Conservation (phyloP, 2,797 vertebrate genomes). For the Mycteria americana region DNA sequence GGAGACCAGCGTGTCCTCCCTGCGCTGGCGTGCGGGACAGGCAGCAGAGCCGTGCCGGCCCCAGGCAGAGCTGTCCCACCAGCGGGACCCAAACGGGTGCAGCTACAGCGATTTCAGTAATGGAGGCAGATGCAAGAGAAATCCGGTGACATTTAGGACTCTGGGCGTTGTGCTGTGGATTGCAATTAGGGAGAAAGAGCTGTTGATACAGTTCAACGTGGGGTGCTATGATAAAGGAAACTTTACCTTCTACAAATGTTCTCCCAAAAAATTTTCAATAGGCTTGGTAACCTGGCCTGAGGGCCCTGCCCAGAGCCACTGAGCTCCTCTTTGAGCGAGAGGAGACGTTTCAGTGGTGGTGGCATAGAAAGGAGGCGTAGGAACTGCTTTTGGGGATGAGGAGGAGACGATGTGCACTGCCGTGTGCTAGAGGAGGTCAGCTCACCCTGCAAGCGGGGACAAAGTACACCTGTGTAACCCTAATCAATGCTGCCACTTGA, state of each 20-base stretch:
- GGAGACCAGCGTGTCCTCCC: not conserved
- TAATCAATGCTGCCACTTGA: not conserved
- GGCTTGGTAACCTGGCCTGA: not conserved
- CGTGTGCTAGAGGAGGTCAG: rapidly evolving
- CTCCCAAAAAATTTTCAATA: not conserved
- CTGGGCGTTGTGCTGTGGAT: not conserved
- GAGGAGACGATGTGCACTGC: rapidly evolving
- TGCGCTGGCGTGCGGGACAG: rapidly evolving
- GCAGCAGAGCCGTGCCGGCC: not conserved
- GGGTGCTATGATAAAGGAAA: not conserved
- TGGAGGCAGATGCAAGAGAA: not conserved
- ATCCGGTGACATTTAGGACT: not conserved
- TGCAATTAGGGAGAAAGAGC: not conserved
- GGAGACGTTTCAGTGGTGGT: not conserved
- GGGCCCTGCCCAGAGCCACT: not conserved
- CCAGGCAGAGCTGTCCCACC: not conserved
- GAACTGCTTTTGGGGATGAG: not conserved
- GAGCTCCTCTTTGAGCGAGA: not conserved
- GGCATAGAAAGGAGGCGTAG: rapidly evolving
- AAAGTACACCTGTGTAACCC: rapidly evolving
- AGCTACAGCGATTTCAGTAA: not conserved
- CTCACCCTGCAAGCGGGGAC: not conserved
- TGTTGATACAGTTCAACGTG: rapidly evolving
- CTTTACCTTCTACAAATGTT: not conserved
- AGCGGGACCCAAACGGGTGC: rapidly evolving